Conservation (phyloP, 2,888 invertebrate genomes). For the Noctua fimbriata region DNA sequence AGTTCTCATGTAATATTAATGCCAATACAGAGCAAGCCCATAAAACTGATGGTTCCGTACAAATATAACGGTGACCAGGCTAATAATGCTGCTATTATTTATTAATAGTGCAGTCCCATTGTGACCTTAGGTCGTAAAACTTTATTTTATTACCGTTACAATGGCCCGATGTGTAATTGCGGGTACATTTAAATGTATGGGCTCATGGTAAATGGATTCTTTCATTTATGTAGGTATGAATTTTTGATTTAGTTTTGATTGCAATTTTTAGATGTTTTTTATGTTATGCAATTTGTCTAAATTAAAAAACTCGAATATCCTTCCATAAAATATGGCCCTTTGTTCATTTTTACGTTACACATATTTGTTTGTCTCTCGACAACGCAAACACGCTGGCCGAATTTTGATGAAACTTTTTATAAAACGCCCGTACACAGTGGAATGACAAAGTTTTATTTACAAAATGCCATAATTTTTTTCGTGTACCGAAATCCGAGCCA, state of each 20-base stretch:
- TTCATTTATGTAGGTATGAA: conserved; percentile 21
- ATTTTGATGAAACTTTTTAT: conserved; percentile 54
- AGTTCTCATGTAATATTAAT: conserved; percentile 65
- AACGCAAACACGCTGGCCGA: conserved; percentile 42
- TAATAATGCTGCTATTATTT: conserved; percentile 66
- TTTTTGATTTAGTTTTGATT: conserved; percentile 22
- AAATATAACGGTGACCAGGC: conserved; percentile 54
- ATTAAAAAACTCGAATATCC: neutral
- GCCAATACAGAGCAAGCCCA: conserved; percentile 54
- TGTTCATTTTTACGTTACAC: neutral
- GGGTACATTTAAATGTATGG: conserved; percentile 55
- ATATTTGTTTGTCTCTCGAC: conserved; percentile 39
- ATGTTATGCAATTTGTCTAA: neutral
- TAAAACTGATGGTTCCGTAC: conserved; percentile 64
- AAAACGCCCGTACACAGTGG: conserved; percentile 1
- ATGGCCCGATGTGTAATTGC: conserved; percentile 56
- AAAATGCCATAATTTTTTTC: conserved; percentile 32
- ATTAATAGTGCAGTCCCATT: conserved; percentile 67
- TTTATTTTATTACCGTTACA: conserved; percentile 68
- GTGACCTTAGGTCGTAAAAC: conserved; percentile 69
- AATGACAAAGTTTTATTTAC: conserved; percentile 54
- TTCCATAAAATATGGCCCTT: neutral
- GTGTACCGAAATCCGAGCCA: neutral
- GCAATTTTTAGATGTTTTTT: neutral
- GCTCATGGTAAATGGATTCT: conserved; percentile 49